Conservation (phyloP, 2,113 vertebrate genomes). For the Strix uralensis region DNA sequence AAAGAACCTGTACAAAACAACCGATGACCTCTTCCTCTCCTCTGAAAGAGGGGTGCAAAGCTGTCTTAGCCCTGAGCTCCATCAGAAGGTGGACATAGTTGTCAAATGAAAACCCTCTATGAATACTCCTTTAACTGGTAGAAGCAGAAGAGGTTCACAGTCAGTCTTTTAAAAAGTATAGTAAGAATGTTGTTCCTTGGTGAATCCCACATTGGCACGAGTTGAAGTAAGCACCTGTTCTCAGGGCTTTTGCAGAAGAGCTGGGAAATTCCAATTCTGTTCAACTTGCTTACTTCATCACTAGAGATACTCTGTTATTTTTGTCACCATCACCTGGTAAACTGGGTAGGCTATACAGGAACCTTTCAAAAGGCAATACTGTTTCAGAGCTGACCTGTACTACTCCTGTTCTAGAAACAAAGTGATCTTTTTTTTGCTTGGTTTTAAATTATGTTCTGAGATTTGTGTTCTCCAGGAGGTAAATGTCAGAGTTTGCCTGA, state of each 20-base stretch:
- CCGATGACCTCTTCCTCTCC: not conserved
- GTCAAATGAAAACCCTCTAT: not conserved
- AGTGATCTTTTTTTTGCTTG: not conserved
- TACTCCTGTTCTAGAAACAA: not conserved
- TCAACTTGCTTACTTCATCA: not conserved
- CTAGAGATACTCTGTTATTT: not conserved
- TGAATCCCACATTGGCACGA: not conserved
- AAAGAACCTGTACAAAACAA: not conserved
- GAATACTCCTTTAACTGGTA: constrained; percentile 1
- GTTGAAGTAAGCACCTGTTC: constrained; percentile 36
- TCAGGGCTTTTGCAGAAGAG: not conserved
- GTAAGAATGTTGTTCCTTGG: constrained; percentile 10
- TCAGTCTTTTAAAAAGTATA: not conserved
- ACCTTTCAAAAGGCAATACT: not conserved
- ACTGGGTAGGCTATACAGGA: not conserved
- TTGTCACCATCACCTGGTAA: not conserved
- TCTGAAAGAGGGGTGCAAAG: not conserved
- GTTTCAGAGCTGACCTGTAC: not conserved
- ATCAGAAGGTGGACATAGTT: not conserved
- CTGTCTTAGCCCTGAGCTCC: not conserved
- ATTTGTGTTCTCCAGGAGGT: not conserved
- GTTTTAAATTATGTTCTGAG: not conserved
- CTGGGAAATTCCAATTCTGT: constrained; percentile 5
- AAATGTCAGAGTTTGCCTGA: not conserved
- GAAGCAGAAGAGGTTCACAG: not conserved